Conservation (phyloP, 2,888 invertebrate species). For the Cephus rjabovi region DNA sequence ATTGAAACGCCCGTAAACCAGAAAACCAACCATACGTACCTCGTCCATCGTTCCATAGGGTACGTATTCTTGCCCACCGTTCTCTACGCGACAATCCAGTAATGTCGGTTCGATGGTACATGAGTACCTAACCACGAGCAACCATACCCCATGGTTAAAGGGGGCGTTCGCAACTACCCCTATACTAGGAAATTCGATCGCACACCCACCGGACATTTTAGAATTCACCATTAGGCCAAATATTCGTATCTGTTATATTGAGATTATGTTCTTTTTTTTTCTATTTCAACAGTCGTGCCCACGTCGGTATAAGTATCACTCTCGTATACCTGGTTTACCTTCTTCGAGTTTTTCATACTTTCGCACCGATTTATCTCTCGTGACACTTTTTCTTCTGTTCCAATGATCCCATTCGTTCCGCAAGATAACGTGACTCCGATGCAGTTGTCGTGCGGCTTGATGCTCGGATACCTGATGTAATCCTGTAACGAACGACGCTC, state of each 20-base stretch:
- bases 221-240: not conserved
- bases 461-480: not conserved
- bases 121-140: not conserved
- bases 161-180: constrained; percentile 1
- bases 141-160: not conserved
- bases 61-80: not conserved
- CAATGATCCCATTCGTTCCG: not conserved
- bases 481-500: not conserved
- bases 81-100: not conserved
- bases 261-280: not conserved
- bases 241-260: not conserved
- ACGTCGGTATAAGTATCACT: not conserved
- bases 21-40: not conserved
- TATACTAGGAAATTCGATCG: not conserved
- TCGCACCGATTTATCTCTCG: not conserved
- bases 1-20: not conserved
- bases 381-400: not conserved
- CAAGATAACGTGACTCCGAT: not conserved
- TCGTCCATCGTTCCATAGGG: not conserved
- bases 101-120: constrained; percentile 1
- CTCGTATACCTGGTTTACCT: not conserved
- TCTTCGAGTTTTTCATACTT: not conserved
- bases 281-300: not conserved
- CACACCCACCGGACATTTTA: not conserved
- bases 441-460: not conserved